Base-by-base conservation (phyloP, 1,140 invertebrate species). In the Pseudobourletiella spinata region DNA sequence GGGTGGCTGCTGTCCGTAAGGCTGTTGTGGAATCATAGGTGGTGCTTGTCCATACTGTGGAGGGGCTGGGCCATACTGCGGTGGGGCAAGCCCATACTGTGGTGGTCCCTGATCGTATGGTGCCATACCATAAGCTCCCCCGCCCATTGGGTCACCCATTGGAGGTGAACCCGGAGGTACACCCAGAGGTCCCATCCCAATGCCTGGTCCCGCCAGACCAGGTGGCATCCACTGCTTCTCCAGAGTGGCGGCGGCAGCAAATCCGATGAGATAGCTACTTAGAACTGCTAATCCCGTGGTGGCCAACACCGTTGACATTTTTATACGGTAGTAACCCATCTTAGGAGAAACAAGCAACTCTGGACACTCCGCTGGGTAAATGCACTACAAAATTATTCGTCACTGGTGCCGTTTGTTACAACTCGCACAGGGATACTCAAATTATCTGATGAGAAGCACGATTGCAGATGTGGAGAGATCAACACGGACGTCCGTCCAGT, bases 211-310 rank as follows among this genome's bases (percentile, higher is more conserved):
- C 14, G 35, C 52, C 2, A 55, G 11, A n/a, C 28, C 42, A 14
- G 57, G 35, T 2, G 66, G 66, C 61, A 64, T 61, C 26, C 61
- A 43, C 25, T 62, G 32, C 32, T 67, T 61, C 35, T 67, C 65
- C 15, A 66, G 22, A 1, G 57, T 59, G 18, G 60, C 43, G 16
- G 59, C 32, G 25, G 59, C 32, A 14, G 24, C 55, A 35, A 43
- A 1, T 52, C 35, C 35, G 35, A 39, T 11, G 11, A 39, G n/a
- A 39, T 11, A 39, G n/a, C n/a, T n/a, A n/a, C n/a, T n/a, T n/a
- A n/a, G n/a, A n/a, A n/a, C n/a, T n/a, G n/a, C n/a, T n/a, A n/a
- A n/a, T n/a, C n/a, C n/a, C n/a, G n/a, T n/a, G n/a, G n/a, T n/a
- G n/a, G n/a, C n/a, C n/a, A n/a, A n/a, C n/a, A n/a, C n/a, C n/a